phyloP scores from a whole-genome alignment of 2,888 invertebrate species.

The Brachypalpus laphriformis region DNA sequence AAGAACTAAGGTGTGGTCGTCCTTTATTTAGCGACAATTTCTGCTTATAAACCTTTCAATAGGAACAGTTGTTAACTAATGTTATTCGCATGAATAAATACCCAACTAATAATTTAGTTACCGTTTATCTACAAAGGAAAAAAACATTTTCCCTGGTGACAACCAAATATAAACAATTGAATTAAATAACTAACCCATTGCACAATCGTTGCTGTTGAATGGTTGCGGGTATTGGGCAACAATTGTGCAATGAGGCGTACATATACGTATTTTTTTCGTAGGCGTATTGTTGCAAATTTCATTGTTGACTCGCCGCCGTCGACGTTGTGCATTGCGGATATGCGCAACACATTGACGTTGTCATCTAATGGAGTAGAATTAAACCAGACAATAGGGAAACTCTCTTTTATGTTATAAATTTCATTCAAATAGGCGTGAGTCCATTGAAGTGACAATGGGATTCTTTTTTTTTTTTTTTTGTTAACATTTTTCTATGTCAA shows the following conservation, averaged over 20 bases:
- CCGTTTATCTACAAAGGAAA: no score
- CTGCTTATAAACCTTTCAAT: not conserved
- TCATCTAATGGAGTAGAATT: conserved; percentile 50
- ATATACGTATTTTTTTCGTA: not conserved
- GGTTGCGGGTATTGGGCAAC: not conserved
- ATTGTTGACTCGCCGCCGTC: conserved; percentile 26
- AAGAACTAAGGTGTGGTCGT: not conserved
- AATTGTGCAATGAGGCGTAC: conserved; percentile 20
- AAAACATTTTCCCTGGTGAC: not conserved
- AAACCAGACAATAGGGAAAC: conserved; percentile 12
- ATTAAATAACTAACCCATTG: conserved; percentile 19
- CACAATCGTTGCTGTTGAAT: no score
- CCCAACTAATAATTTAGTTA: not conserved
- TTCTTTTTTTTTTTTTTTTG: not conserved
- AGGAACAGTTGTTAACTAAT: not conserved
- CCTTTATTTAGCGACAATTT: not conserved
- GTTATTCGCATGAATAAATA: conserved; percentile 1
- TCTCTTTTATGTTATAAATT: conserved; percentile 1
- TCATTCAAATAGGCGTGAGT: not conserved
- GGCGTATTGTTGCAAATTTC: conserved; percentile 13
- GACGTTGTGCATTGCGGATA: conserved; percentile 33
- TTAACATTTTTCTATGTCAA: not conserved
- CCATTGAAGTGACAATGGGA: conserved; percentile 5
- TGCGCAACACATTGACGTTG: conserved; percentile 26
- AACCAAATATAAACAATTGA: conserved; percentile 16